phyloP scores from a whole-genome alignment of 2,113 vertebrate species.

The Xenopus borealis region DNA sequence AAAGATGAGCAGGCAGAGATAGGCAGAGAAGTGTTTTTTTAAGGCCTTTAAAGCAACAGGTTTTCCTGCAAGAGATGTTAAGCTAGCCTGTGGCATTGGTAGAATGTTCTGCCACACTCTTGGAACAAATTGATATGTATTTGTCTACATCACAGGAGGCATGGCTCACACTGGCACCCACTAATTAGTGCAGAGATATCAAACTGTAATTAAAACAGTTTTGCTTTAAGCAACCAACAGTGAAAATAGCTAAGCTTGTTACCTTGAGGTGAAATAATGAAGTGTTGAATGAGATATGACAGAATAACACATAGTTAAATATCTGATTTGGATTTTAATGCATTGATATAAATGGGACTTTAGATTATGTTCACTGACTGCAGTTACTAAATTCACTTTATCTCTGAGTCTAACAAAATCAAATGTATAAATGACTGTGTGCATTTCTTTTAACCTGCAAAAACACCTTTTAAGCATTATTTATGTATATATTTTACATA shows the following conservation, averaged over 20 bases:
- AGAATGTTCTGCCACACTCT: constrained; percentile 47
- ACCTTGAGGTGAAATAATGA: constrained; percentile 2
- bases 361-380: not conserved
- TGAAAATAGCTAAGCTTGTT: constrained; percentile 37
- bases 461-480: too few relatives aligned
- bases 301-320: not conserved
- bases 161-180: constrained; percentile 55
- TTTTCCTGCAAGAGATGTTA: constrained; percentile 48
- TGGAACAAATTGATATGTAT: constrained; percentile 35
- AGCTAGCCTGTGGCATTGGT: constrained; percentile 57
- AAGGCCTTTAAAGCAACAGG: constrained; percentile 49
- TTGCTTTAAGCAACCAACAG: constrained; percentile 50
- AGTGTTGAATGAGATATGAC: not conserved
- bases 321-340: rapidly evolving
- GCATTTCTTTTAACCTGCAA: too few relatives aligned
- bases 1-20: constrained; percentile 59
- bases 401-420: not conserved
- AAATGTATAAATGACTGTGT: not conserved
- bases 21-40: constrained; percentile 60
- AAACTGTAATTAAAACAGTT: constrained; percentile 53
- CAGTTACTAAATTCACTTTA: not conserved
- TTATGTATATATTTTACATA: too few relatives aligned
- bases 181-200: constrained; percentile 63
- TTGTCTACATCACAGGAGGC: constrained; percentile 49
- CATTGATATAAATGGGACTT: rapidly evolving